These are phyloP conservation scores for Acrossocheilus wenchowensis DNA, from an alignment of 2,797 vertebrate species.

Conservation along the genomic window DNA sequence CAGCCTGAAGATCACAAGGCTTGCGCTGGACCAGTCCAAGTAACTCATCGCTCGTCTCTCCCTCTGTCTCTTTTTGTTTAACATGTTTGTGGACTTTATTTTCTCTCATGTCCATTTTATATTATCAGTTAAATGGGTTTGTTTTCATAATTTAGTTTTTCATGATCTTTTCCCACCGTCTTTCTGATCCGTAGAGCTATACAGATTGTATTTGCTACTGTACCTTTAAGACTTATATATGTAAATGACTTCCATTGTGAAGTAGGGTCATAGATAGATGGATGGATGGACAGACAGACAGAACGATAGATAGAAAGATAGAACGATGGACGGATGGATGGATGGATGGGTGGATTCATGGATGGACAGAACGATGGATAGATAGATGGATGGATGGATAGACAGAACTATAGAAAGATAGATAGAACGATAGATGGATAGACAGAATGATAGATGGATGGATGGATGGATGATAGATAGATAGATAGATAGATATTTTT, in stretches of 20 bases:
- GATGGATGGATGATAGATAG: neutral
- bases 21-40: conserved; percentile 67
- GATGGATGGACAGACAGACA: neutral
- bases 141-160: neutral
- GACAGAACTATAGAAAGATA: neutral
- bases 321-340: neutral
- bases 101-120: neutral
- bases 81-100: conserved; percentile 18
- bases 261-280: neutral
- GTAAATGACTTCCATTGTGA: neutral
- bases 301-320: too few species aligned
- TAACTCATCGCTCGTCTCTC: conserved; percentile 56
- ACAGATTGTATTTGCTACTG: neutral
- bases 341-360: too few species aligned
- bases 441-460: rapidly evolving
- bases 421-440: rapidly evolving
- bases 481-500: neutral
- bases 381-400: neutral
- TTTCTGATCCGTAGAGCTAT: neutral
- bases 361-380: too few species aligned
- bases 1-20: conserved; percentile 67
- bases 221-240: neutral
- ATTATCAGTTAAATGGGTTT: neutral
- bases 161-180: neutral
- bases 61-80: neutral